Conservation (phyloP, 2,113 vertebrate genomes). For the Podilymbus podiceps region DNA sequence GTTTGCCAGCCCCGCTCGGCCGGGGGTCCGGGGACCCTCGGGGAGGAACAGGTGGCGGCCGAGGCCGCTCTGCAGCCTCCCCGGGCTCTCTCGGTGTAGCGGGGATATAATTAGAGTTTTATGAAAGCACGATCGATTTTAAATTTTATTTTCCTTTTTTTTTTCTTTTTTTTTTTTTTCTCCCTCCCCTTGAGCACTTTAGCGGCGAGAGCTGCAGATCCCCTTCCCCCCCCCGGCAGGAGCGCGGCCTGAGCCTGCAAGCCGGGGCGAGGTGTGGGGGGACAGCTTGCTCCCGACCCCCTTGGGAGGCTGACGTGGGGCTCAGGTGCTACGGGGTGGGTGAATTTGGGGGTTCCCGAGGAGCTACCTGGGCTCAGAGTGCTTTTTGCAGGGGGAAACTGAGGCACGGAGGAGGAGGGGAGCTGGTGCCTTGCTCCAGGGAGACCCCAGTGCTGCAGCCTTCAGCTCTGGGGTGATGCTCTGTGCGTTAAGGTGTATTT, state of each 20-base stretch:
- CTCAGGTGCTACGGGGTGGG: not conserved
- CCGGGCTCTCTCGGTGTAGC: not conserved
- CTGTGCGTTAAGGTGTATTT: not conserved
- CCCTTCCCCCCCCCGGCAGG: not conserved
- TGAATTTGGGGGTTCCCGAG: not conserved
- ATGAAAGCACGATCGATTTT: not conserved
- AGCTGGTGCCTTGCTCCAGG: not conserved
- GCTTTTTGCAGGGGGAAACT: not conserved
- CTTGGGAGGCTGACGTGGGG: not conserved
- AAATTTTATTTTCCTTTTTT: too few relatives aligned
- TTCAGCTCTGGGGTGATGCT: not conserved
- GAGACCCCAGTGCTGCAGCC: not conserved
- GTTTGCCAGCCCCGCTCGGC: too few relatives aligned
- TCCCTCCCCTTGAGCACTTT: not conserved
- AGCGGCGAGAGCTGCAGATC: not conserved
- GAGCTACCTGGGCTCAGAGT: rapidly evolving
- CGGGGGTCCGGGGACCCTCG: not conserved
- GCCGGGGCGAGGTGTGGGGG: not conserved
- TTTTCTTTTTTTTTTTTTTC: rapidly evolving
- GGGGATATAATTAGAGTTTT: not conserved
- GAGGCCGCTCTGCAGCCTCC: not conserved
- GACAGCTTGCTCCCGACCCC: not conserved
- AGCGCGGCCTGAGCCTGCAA: too few relatives aligned
- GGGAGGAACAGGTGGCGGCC: not conserved
- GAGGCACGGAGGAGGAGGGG: not conserved